Evolutionary conservation across 2,888 invertebrate genomes (phyloP).

Genomic region (Cataglyphis altisquamis): DNA sequence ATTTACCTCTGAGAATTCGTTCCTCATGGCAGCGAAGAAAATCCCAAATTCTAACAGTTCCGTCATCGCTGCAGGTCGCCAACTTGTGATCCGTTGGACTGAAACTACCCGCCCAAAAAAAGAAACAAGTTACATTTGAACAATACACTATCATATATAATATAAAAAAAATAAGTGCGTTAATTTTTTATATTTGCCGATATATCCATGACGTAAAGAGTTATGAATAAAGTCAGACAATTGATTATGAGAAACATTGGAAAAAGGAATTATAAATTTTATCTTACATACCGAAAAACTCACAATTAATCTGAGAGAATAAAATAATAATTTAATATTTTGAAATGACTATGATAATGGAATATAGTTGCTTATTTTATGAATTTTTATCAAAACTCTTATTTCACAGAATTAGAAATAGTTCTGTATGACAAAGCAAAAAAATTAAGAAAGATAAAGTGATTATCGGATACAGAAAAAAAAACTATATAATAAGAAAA

Average conservation of each 20-base stretch:
- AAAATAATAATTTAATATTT: conserved; percentile 24
- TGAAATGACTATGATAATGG: conserved; percentile 51
- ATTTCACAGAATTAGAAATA: conserved; percentile 50
- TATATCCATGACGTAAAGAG: conserved; percentile 31
- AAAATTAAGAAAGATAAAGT: conserved; percentile 27
- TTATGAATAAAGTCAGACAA: background rate
- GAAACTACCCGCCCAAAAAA: conserved; percentile 91
- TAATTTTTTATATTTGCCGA: conserved; percentile 65
- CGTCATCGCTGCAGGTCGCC: conserved; percentile 99
- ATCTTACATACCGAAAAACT: background rate
- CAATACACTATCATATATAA: conserved; percentile 63
- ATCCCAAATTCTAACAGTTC: conserved; percentile 99
- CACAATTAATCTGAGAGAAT: conserved; percentile 20
- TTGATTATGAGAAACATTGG: background rate
- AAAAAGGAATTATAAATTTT: conserved; percentile 3
- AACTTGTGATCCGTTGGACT: conserved; percentile 99
- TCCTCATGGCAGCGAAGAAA: conserved; percentile 99
- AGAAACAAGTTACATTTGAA: conserved; percentile 79
- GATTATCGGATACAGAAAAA: conserved; percentile 27
- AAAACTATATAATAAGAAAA: conserved; percentile 17
- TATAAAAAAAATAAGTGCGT: conserved; percentile 70
- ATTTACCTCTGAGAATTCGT: conserved; percentile 93
- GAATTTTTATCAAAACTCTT: conserved; percentile 62
- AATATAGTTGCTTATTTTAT: conserved; percentile 38
- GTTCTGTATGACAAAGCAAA: conserved; percentile 34